These are phyloP conservation scores for Pipa parva DNA, from an alignment of 2,113 vertebrate genomes.

Conservation along the genomic window DNA sequence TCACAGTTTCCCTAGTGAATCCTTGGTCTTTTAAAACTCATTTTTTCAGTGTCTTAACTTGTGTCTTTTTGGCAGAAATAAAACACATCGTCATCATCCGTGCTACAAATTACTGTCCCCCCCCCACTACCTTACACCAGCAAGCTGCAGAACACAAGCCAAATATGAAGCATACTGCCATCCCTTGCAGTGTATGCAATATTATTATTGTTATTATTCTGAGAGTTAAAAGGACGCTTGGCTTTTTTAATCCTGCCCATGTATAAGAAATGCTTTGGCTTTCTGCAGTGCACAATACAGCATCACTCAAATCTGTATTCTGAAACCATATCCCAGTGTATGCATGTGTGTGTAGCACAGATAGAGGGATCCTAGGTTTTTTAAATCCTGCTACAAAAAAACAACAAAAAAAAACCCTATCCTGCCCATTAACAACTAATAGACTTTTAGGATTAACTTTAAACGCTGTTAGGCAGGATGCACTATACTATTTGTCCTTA, in stretches of 20 bases:
- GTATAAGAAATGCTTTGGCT: no score
- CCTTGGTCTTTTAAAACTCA: not conserved
- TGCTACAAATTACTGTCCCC: slow-evolving; percentile 10
- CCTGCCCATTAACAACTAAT: no score
- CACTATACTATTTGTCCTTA: no score
- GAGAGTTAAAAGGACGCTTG: no score
- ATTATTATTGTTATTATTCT: no score
- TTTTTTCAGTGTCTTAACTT: not conserved
- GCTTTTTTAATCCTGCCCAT: no score
- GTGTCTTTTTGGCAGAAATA: slow-evolving; percentile 12
- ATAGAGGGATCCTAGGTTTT: no score
- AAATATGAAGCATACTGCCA: not conserved
- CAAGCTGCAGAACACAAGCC: not conserved
- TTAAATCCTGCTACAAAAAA: no score
- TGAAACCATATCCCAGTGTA: not conserved
- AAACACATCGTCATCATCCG: slow-evolving; percentile 26
- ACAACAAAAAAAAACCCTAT: no score
- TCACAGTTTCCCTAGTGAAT: not conserved
- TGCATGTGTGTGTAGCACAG: no score
- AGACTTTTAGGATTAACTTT: no score
- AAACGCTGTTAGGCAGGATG: no score
- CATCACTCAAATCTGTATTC: not conserved
- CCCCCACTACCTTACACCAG: not conserved
- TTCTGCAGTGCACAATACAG: not conserved
- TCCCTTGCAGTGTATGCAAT: not conserved